Conservation (phyloP, 2,888 invertebrate species). For the Melieria picta region DNA sequence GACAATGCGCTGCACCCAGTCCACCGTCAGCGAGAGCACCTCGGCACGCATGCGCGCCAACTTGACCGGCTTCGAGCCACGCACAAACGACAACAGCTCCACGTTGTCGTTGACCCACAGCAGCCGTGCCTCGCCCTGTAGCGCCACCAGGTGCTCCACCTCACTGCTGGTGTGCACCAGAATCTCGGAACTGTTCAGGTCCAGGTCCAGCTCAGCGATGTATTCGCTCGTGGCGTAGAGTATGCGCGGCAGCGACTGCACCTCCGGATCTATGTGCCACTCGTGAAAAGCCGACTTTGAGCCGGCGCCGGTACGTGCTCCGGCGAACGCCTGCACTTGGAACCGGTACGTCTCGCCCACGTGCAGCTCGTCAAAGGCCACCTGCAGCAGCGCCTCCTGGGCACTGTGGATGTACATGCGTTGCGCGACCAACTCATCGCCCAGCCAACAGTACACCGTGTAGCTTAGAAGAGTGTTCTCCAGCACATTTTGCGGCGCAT, state of each 20-base stretch:
- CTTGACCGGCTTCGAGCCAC: constrained; percentile 65
- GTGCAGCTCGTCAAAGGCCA: constrained; percentile 69
- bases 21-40: constrained; percentile 77
- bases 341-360: constrained; percentile 76
- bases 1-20: constrained; percentile 87
- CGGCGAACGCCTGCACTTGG: constrained; percentile 81
- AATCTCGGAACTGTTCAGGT: constrained; percentile 73
- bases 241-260: constrained; percentile 83
- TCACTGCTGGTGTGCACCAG: constrained; percentile 73
- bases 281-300: constrained; percentile 70
- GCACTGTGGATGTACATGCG: constrained; percentile 56
- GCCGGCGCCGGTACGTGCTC: constrained; percentile 75
- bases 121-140: constrained; percentile 73
- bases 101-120: constrained; percentile 79
- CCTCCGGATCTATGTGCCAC: constrained; percentile 74
- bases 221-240: constrained; percentile 79
- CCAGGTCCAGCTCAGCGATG: constrained; percentile 80
- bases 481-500: constrained; percentile 77
- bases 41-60: constrained; percentile 71
- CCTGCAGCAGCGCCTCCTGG: constrained; percentile 66
- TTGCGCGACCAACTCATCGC: constrained; percentile 50
- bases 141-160: constrained; percentile 76
- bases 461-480: constrained; percentile 78
- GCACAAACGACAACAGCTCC: constrained; percentile 60
- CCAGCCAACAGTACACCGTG: constrained; percentile 72